Conservation (phyloP, 2,888 invertebrate genomes). For the Poecilus cupreus region DNA sequence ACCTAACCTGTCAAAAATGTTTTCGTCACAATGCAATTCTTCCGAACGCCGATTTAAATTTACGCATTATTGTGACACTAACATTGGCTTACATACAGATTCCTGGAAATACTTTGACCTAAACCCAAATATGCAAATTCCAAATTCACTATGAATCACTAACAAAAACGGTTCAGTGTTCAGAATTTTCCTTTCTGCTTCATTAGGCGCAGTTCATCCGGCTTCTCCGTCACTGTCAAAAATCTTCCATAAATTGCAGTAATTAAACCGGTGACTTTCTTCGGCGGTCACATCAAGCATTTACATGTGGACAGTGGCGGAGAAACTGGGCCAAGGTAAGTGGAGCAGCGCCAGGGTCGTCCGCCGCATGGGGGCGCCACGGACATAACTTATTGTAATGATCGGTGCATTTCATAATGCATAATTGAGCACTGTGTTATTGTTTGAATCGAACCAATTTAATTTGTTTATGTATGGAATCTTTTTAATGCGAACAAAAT, state of each 20-base stretch:
- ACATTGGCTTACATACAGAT: slow-evolving; percentile 24
- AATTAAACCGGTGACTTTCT: slow-evolving; percentile 39
- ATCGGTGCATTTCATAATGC: background rate
- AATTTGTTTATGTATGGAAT: too few relatives aligned
- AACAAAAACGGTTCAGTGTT: background rate
- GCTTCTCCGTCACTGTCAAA: slow-evolving; percentile 2
- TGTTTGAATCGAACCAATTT: too few relatives aligned
- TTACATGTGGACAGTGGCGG: slow-evolving; percentile 33
- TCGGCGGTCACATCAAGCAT: slow-evolving; percentile 12
- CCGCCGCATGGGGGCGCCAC: slow-evolving; percentile 44
- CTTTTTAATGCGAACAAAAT: too few relatives aligned
- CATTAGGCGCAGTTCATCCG: slow-evolving; percentile 9
- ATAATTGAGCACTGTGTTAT: background rate
- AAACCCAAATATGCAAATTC: slow-evolving; percentile 27
- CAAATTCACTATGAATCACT: background rate
- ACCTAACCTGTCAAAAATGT: background rate
- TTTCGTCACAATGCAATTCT: background rate
- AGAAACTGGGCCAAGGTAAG: slow-evolving; percentile 51
- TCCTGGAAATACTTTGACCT: slow-evolving; percentile 17
- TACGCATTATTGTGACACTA: background rate
- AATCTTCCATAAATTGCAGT: slow-evolving; percentile 34
- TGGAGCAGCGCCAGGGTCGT: slow-evolving; percentile 43
- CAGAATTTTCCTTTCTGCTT: background rate
- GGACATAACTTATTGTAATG: background rate
- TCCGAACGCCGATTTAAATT: background rate